A percentile compares a stretch with the other conserved stretches of the same genome.
These are phyloP conservation scores for Steinernema feltiae DNA, from an alignment of 1,140 invertebrate species.

Conservation along the genomic window DNA sequence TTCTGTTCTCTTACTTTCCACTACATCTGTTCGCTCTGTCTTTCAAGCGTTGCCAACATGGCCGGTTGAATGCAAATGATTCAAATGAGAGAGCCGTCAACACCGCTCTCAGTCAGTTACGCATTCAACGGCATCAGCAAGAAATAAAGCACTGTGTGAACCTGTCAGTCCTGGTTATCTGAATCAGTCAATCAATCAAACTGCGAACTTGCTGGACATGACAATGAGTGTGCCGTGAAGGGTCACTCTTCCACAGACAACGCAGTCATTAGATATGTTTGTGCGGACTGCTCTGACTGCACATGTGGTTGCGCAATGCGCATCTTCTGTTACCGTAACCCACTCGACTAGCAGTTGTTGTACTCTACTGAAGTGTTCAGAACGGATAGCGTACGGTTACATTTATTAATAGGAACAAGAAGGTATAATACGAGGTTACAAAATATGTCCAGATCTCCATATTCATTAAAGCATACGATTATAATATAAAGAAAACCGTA, in stretches of 20 bases:
- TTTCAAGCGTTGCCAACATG: too few species aligned
- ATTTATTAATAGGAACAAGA: slow-evolving; percentile 4
- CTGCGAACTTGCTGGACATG: not conserved
- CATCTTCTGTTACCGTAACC: slow-evolving; percentile 5
- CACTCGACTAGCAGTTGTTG: not conserved
- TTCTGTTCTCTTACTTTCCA: too few species aligned
- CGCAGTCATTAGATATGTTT: slow-evolving; percentile 1
- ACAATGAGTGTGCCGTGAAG: not conserved
- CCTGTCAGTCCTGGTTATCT: not conserved
- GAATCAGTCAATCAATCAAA: not conserved
- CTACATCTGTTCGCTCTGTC: too few species aligned
- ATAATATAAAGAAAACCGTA: not conserved
- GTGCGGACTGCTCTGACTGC: not conserved
- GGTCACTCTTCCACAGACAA: not conserved
- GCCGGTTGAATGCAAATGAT: too few species aligned
- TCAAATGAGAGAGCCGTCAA: too few species aligned
- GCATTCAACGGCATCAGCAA: too few species aligned
- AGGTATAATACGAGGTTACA: not conserved
- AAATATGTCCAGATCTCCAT: slow-evolving; percentile 4
- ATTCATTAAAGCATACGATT: not conserved
- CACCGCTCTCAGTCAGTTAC: too few species aligned
- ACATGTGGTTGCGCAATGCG: not conserved
- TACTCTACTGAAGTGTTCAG: not conserved
- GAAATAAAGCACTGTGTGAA: too few species aligned
- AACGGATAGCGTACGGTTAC: not conserved